Conservation (phyloP, 2,888 invertebrate genomes). For the Craniophora ligustri region DNA sequence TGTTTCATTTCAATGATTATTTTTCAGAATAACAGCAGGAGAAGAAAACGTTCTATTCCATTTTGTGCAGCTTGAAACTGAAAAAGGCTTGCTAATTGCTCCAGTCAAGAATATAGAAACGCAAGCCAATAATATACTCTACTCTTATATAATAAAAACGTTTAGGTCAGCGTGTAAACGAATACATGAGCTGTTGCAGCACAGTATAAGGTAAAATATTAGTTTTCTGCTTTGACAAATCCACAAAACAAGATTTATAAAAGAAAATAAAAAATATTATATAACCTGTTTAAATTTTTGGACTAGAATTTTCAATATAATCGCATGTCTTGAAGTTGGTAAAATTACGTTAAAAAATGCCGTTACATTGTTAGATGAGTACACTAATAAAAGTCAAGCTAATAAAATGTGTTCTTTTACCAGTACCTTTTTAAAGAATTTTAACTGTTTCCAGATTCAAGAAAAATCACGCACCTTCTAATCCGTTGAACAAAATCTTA, state of each 20-base stretch:
- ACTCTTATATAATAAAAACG: constrained; percentile 90
- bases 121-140: constrained; percentile 76
- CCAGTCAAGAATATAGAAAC: constrained; percentile 83
- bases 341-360: no score
- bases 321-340: no score
- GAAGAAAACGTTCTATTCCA: constrained; percentile 92
- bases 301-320: no score
- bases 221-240: no score
- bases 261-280: no score
- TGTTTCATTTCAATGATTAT: no score
- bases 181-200: constrained; percentile 92
- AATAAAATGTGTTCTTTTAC: no score
- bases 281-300: no score
- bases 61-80: constrained; percentile 92
- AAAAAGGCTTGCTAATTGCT: constrained; percentile 92
- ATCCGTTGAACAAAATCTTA: constrained; percentile 91
- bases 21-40: constrained; percentile 90
- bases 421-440: no score
- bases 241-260: no score
- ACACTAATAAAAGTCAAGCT: no score
- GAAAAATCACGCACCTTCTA: constrained; percentile 87
- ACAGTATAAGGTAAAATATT: constrained; percentile 87
- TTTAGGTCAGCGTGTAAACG: constrained; percentile 92
- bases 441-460: constrained; percentile 86
- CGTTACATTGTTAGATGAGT: no score